A percentile compares a stretch with the other conserved stretches of the same genome.
These are phyloP conservation scores for Gallinago nigripennis DNA, from an alignment of 2,797 vertebrate species.

Conservation along the genomic window DNA sequence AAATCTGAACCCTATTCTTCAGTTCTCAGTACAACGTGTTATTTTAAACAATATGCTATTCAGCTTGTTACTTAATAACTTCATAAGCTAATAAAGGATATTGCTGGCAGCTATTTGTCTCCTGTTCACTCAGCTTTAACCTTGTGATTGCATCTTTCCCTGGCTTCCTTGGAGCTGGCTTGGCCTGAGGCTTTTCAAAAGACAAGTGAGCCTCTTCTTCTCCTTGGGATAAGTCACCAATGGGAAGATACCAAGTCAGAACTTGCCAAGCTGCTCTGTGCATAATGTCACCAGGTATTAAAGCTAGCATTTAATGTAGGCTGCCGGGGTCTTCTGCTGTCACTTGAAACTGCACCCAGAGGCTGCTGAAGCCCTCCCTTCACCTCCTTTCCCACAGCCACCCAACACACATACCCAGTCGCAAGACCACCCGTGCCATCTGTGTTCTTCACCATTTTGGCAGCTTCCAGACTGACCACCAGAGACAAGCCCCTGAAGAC, in stretches of 20 bases:
- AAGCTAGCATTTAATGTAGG: neutral
- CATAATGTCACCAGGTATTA: neutral
- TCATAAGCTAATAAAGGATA: neutral
- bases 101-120: neutral
- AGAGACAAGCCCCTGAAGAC: neutral
- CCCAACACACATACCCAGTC: neutral
- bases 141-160: neutral
- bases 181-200: neutral
- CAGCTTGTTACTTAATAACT: neutral
- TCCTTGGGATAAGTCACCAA: neutral
- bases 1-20: neutral
- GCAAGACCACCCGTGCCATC: neutral
- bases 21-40: neutral
- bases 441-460: neutral
- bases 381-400: neutral
- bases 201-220: neutral
- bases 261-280: neutral
- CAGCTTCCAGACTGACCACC: neutral
- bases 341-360: neutral
- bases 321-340: neutral
- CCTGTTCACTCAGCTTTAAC: conserved; percentile 3
- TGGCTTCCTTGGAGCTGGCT: neutral
- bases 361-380: neutral
- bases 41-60: conserved; percentile 26
- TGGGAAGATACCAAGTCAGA: neutral